These are phyloP conservation scores for Ascaphus truei DNA, from an alignment of 2,113 vertebrate genomes.

Conservation along the genomic window DNA sequence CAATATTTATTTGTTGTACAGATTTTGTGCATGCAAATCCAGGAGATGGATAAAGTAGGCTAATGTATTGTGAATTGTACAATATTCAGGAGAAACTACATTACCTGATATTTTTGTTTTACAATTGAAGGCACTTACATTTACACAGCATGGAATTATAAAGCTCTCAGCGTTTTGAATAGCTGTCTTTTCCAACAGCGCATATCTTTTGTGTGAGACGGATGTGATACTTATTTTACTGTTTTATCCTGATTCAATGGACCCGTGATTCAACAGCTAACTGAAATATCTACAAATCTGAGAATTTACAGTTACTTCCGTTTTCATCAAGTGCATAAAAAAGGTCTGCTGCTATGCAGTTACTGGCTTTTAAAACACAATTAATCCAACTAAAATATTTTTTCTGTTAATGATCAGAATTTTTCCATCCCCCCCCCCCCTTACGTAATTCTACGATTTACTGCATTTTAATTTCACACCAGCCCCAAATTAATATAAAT, in stretches of 20 bases:
- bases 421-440: too few relatives aligned
- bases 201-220: constrained; percentile 1
- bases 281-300: neutral
- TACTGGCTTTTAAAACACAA: too few relatives aligned
- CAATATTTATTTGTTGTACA: neutral
- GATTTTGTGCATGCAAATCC: constrained; percentile 23
- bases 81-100: neutral
- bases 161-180: constrained; percentile 1
- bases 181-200: constrained; percentile 10
- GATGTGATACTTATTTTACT: neutral
- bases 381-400: too few relatives aligned
- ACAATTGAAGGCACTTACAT: neutral
- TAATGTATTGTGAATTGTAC: constrained; percentile 8
- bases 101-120: constrained; percentile 15
- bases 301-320: too few relatives aligned
- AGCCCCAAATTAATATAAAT: too few relatives aligned
- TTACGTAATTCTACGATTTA: too few relatives aligned
- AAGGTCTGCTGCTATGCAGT: too few relatives aligned
- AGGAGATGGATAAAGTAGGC: constrained; percentile 10
- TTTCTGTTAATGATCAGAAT: too few relatives aligned
- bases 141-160: constrained; percentile 17
- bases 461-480: too few relatives aligned
- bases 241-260: neutral
- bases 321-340: too few relatives aligned
- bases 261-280: neutral